phyloP scores from a whole-genome alignment of 2,888 invertebrate genomes.

The Endomychus coccineus region DNA sequence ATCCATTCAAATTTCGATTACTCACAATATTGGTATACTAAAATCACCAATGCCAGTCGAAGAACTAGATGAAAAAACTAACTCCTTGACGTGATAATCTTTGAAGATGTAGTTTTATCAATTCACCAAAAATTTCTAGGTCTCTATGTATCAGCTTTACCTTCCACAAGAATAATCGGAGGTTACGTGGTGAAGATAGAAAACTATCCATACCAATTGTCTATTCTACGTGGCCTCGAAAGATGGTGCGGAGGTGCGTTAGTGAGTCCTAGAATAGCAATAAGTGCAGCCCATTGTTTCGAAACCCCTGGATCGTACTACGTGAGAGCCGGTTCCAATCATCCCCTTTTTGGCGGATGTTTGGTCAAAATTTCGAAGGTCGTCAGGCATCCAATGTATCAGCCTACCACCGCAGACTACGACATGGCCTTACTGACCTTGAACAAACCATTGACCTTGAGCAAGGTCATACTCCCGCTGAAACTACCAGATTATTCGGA shows the following conservation, averaged over 20 bases:
- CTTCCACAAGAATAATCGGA: constrained; percentile 2
- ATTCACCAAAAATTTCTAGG: too few species aligned
- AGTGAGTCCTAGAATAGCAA: neutral
- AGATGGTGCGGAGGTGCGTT: neutral
- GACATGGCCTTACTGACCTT: too few species aligned
- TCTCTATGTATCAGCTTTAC: too few species aligned
- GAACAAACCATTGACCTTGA: too few species aligned
- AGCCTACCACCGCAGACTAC: neutral
- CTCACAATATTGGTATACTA: too few species aligned
- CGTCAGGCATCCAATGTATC: neutral
- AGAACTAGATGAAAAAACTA: too few species aligned
- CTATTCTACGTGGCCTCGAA: neutral
- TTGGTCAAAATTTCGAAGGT: neutral
- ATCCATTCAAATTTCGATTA: too few species aligned
- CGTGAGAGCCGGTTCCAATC: neutral
- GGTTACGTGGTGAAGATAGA: neutral
- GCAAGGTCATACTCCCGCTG: too few species aligned
- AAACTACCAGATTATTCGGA: too few species aligned
- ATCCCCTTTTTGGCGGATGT: neutral
- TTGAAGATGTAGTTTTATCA: too few species aligned
- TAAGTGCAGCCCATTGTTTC: neutral
- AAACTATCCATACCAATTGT: neutral
- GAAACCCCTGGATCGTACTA: neutral
- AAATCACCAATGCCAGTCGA: too few species aligned
- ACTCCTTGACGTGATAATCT: too few species aligned